Conservation (phyloP, 2,888 invertebrate genomes). For the Noctua janthe region DNA sequence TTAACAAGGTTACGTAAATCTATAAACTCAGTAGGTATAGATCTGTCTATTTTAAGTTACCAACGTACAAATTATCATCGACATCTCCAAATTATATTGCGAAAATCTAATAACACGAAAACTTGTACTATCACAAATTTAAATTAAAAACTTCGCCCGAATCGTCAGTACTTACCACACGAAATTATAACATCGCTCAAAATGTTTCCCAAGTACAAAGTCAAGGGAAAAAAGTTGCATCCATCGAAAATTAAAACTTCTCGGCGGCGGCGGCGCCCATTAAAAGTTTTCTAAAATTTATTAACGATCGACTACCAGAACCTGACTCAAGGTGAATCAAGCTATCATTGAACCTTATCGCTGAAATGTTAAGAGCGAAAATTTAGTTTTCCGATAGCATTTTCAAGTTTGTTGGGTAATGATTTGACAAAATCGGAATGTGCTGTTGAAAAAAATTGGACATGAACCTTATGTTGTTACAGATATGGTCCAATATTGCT, state of each 20-base stretch:
- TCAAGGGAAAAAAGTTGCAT: slow-evolving; percentile 67
- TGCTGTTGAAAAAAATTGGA: slow-evolving; percentile 34
- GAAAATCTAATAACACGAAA: slow-evolving; percentile 52
- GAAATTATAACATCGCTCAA: slow-evolving; percentile 64
- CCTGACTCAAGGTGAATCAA: not conserved
- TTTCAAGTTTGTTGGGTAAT: slow-evolving; percentile 43
- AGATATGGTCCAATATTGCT: slow-evolving; percentile 41
- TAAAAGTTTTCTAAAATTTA: slow-evolving; percentile 81
- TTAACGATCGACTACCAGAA: slow-evolving; percentile 72
- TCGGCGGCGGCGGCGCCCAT: slow-evolving; percentile 70
- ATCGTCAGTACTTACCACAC: slow-evolving; percentile 55
- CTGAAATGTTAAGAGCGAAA: slow-evolving; percentile 29
- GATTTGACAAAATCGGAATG: slow-evolving; percentile 53
- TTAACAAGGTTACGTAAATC: not conserved
- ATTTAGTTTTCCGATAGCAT: slow-evolving; percentile 28
- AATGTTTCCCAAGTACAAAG: slow-evolving; percentile 64
- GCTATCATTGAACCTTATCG: slow-evolving; percentile 35
- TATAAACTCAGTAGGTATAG: not conserved
- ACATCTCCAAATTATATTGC: slow-evolving; percentile 28
- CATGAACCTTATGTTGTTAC: slow-evolving; percentile 2
- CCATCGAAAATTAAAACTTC: slow-evolving; percentile 76
- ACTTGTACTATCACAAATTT: slow-evolving; percentile 59
- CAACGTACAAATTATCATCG: slow-evolving; percentile 10
- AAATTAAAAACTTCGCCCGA: slow-evolving; percentile 60
- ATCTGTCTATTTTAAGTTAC: not conserved